phyloP scores from a whole-genome alignment of 2,113 vertebrate genomes.

The Microtus montanus region DNA sequence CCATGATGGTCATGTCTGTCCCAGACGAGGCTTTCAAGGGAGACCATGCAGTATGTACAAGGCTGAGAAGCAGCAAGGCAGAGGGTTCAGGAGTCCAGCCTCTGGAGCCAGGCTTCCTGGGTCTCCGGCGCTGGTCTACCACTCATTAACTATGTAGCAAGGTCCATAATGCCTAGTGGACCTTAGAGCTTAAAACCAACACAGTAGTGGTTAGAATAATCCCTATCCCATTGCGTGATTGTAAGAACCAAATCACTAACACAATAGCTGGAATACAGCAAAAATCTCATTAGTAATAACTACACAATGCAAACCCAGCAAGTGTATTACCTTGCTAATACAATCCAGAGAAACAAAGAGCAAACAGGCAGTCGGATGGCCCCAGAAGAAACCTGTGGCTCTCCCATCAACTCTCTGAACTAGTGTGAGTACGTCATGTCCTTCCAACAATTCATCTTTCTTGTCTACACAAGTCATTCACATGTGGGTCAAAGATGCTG shows the following conservation, averaged over 20 bases:
- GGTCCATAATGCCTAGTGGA: not conserved
- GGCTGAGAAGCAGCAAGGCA: not conserved
- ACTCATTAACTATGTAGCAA: not conserved
- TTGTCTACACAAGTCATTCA: not conserved
- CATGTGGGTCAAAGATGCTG: not conserved
- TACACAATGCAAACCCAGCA: not conserved
- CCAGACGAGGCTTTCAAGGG: not conserved
- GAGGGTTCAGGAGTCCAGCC: fast-evolving
- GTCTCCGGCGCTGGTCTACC: fast-evolving
- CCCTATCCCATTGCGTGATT: not conserved
- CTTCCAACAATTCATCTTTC: not conserved
- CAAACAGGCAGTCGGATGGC: not conserved
- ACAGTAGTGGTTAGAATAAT: not conserved
- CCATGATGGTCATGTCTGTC: not conserved
- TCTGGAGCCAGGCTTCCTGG: not conserved
- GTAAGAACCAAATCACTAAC: not conserved
- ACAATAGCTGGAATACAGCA: not conserved
- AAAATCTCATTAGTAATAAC: not conserved
- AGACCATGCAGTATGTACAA: not conserved
- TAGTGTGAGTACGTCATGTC: not conserved
- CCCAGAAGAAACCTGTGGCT: not conserved
- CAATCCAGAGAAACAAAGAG: not conserved
- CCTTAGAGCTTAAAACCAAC: not conserved
- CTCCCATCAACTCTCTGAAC: not conserved
- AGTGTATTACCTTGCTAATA: not conserved